phyloP scores from a whole-genome alignment of 2,113 vertebrate genomes.

The Otus sunia region DNA sequence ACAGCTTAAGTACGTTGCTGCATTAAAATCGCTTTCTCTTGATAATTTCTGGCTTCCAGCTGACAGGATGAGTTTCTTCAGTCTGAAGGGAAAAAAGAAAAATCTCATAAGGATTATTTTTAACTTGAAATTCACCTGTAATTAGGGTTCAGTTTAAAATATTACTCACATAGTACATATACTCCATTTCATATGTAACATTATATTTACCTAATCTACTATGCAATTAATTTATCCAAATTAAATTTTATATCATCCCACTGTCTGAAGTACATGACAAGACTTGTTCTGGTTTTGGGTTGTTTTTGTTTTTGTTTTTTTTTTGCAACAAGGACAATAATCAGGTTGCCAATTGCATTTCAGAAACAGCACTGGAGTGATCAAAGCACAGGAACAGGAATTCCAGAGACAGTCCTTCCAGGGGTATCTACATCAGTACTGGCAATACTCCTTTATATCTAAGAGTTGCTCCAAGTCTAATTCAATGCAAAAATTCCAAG shows the following conservation, averaged over 20 bases:
- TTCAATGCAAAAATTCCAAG: not conserved
- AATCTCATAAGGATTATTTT: not conserved
- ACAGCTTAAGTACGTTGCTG: not conserved
- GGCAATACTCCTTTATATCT: not conserved
- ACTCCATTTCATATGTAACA: not conserved
- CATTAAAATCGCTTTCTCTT: conserved; percentile 95
- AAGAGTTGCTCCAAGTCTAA: not conserved
- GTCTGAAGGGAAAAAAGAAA: conserved; percentile 77
- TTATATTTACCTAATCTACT: not conserved
- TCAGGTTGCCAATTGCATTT: not conserved
- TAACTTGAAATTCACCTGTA: not conserved
- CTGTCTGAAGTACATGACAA: not conserved
- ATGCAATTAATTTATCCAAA: not conserved
- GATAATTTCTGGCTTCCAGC: conserved; percentile 99
- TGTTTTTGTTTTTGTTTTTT: too few relatives aligned
- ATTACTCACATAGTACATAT: not conserved
- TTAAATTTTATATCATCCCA: not conserved
- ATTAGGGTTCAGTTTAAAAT: not conserved
- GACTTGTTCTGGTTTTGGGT: not conserved
- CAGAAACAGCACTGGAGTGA: not conserved
- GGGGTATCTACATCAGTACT: accelerated
- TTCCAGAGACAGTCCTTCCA: not conserved
- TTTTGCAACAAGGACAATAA: not conserved
- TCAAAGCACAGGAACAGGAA: not conserved
- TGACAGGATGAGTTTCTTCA: conserved; percentile 96